Evolutionary conservation across 2,888 invertebrate species (phyloP), one percentile per base, ranked within the genome.

Genomic region (Drosophila aldrichi): DNA sequence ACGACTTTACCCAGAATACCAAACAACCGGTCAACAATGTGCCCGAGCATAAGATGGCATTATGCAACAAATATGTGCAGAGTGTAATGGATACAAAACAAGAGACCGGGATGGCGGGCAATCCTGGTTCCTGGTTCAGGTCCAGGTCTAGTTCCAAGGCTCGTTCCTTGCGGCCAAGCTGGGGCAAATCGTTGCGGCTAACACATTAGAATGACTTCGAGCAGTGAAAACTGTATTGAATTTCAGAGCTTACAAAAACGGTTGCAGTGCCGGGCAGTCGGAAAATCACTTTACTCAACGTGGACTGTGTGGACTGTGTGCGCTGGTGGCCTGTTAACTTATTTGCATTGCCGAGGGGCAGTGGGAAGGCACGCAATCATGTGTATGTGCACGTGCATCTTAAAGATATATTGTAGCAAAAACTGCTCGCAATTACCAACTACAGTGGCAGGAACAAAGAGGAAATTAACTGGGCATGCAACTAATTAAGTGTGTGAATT

Each of bases 401-500:
- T 79, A 25, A 81, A 87, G 85, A 82, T 71, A 73, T 65, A 66
- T 51, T 70, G 51, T 57, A 43, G 46, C 64, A 65, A 62, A 71
- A 69, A 73, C 58, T 62, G 46, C 52, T 41, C 58, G 72, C 66
- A 84, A 88, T 70, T 73, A 82, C 60, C 67, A 68, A 58, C 65
- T 49, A 25, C 29, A 49, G 40, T n/a, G 40, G 43, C 56, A 36
- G 57, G 22, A 75, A 76, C 76, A 77, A 77, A 74, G 67, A 61
- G 61, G 43, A 77, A 77, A 77, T 78, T 78, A 78, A 78, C 78
- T 78, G 74, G 70, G 72, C 71, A 78, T 74, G 66, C 62, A 74
- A 70, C 88, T 87, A 88, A 87, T 87, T 87, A 86, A 87, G 86
- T 88, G 88, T 82, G 81, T 79, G 88, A 84, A 87, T 88, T 88